These are phyloP conservation scores for Eumerus sabulonum DNA, from an alignment of 2,888 invertebrate species.

Conservation along the genomic window DNA sequence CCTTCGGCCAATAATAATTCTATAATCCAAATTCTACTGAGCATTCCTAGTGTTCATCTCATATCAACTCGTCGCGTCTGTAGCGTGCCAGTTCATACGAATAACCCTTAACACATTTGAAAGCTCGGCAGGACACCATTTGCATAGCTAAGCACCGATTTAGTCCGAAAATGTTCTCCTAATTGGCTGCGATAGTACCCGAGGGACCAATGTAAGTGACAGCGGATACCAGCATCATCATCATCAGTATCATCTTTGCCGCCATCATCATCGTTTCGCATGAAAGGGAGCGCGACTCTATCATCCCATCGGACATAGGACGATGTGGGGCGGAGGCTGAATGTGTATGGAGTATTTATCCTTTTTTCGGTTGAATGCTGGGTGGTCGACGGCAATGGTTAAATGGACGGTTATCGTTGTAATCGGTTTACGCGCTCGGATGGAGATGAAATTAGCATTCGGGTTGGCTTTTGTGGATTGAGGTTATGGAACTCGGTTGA, in stretches of 20 bases:
- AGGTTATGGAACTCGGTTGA: slow-evolving; percentile 41
- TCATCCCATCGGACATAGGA: no score
- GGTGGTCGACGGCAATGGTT: slow-evolving; percentile 28
- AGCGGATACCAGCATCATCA: slow-evolving; percentile 64
- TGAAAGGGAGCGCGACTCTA: background rate
- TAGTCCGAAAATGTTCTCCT: slow-evolving; percentile 73
- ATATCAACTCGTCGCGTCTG: background rate
- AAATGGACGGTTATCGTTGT: slow-evolving; percentile 69
- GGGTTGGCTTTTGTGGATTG: slow-evolving; percentile 28
- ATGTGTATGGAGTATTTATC: slow-evolving; percentile 30
- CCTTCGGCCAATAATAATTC: slow-evolving; percentile 58
- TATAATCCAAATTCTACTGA: slow-evolving; percentile 53
- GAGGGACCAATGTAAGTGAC: slow-evolving; percentile 75
- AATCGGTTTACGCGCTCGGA: slow-evolving; percentile 78
- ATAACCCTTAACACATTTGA: slow-evolving; percentile 53
- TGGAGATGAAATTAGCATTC: slow-evolving; percentile 73
- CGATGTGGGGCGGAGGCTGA: no score
- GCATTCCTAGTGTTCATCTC: slow-evolving; percentile 1
- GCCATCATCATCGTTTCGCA: slow-evolving; percentile 50
- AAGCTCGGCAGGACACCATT: slow-evolving; percentile 71
- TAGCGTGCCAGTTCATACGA: slow-evolving; percentile 40
- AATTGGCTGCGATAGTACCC: slow-evolving; percentile 79
- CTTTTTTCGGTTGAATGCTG: slow-evolving; percentile 36
- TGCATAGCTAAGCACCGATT: slow-evolving; percentile 75
- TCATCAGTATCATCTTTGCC: slow-evolving; percentile 56